Percentiles rank a stretch among this genome's conserved stretches.
phyloP scores from a whole-genome alignment of 2,888 invertebrate genomes.

The Pyrrhia umbra region DNA sequence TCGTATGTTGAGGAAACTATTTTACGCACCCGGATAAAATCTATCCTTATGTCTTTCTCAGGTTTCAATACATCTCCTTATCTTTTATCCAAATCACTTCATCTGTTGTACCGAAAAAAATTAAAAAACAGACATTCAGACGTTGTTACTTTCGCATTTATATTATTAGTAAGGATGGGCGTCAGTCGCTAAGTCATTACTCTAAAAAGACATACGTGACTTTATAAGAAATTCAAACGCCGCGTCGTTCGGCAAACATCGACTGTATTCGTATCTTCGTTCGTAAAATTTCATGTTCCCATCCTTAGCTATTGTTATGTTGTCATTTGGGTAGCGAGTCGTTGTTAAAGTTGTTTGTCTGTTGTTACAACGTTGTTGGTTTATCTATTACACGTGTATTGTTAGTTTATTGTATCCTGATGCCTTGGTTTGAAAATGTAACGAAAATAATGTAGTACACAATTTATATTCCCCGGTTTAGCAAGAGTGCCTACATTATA shows the following conservation, averaged over 20 bases:
- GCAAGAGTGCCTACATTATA: too few species aligned
- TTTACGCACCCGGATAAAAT: too few species aligned
- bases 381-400: constrained; percentile 16
- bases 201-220: neutral
- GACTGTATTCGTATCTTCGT: constrained; percentile 56
- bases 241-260: constrained; percentile 46
- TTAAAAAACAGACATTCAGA: too few species aligned
- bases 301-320: constrained; percentile 53
- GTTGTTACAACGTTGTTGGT: constrained; percentile 22
- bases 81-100: too few species aligned
- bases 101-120: too few species aligned
- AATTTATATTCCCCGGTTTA: too few species aligned
- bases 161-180: too few species aligned
- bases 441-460: neutral
- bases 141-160: too few species aligned
- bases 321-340: constrained; percentile 42
- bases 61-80: too few species aligned
- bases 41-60: too few species aligned
- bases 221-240: constrained; percentile 32
- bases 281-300: constrained; percentile 62
- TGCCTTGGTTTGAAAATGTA: neutral
- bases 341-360: constrained; percentile 39
- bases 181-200: neutral
- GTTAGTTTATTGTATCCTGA: neutral
- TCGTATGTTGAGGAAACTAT: too few species aligned